Evolutionary conservation across 2,113 vertebrate genomes (phyloP).

Genomic region (Boleophthalmus pectinirostris): DNA sequence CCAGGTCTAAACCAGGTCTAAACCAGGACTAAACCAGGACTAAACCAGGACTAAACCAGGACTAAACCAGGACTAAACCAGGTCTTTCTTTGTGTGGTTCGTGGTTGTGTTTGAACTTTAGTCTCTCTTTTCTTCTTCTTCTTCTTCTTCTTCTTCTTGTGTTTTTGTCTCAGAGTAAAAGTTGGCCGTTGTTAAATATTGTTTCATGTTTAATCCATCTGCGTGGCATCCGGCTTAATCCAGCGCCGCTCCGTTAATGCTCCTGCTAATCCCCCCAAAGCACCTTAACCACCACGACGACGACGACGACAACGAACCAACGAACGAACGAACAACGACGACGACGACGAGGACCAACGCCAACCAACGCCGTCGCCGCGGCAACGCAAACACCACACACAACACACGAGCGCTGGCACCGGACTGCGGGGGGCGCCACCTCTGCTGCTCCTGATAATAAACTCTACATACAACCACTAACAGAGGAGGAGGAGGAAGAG

Average conservation of each 20-base stretch:
- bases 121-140: neutral
- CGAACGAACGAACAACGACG: too few relatives aligned
- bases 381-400: neutral
- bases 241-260: neutral
- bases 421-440: conserved; percentile 2
- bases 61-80: neutral
- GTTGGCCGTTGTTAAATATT: neutral
- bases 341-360: too few relatives aligned
- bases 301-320: too few relatives aligned
- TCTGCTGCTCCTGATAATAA: neutral
- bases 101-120: neutral
- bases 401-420: neutral
- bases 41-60: neutral
- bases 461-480: too few relatives aligned
- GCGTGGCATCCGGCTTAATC: neutral
- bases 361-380: too few relatives aligned
- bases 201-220: conserved; percentile 2
- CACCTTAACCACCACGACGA: conserved; percentile 3
- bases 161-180: neutral
- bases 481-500: neutral
- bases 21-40: neutral
- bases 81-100: too few relatives aligned
- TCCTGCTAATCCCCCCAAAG: neutral
- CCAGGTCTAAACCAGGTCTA: neutral
- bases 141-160: neutral